Evolutionary conservation across 2,888 invertebrate species (phyloP).

Genomic region (Orthosia incerta): DNA sequence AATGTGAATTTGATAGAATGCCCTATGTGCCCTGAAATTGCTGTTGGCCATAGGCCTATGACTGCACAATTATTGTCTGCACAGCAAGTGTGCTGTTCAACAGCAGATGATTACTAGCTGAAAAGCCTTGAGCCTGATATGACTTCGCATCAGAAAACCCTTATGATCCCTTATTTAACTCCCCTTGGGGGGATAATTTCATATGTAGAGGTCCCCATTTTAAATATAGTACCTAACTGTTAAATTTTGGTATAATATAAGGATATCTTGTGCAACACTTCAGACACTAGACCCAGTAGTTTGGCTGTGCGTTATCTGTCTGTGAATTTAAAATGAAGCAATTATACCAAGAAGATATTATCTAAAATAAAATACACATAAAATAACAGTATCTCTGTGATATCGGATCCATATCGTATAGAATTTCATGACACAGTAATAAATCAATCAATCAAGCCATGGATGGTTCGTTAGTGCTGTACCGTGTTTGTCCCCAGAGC

Average conservation of each 20-base stretch:
- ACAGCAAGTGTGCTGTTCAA: not conserved
- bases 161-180: no score
- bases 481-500: slow-evolving; percentile 40
- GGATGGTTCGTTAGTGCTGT: slow-evolving; percentile 53
- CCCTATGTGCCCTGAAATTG: not conserved
- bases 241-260: no score
- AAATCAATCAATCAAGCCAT: slow-evolving; percentile 54
- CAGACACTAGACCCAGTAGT: no score
- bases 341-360: not conserved
- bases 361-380: slow-evolving; percentile 7
- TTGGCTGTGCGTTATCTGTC: not conserved
- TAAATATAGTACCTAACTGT: no score
- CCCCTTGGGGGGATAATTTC: no score
- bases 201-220: no score
- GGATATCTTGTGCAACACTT: no score
- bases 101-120: not conserved
- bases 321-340: not conserved
- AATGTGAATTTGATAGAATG: not conserved
- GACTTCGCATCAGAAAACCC: no score
- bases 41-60: not conserved
- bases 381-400: slow-evolving; percentile 15
- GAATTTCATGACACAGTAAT: slow-evolving; percentile 45
- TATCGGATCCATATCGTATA: slow-evolving; percentile 32
- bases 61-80: not conserved
- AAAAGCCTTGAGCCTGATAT: no score